Evolutionary conservation across 1,140 invertebrate genomes (phyloP), one percentile per base, ranked within the genome.

Genomic region (Lepidurus couesii): DNA sequence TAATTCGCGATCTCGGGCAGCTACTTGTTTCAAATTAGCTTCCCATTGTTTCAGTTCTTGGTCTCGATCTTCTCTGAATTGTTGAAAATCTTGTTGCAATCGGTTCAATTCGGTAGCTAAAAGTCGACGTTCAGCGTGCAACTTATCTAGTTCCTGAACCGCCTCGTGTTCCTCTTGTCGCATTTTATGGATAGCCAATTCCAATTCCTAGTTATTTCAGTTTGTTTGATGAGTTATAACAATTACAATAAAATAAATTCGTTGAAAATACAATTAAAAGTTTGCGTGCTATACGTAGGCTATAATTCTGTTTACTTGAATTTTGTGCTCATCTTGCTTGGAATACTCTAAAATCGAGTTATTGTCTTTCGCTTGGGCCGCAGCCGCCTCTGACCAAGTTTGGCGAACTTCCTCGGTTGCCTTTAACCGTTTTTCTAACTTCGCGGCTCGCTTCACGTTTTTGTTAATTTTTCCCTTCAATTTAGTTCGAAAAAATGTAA

Each of bases 31-130:
- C 53, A 65, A n/a, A 21, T 65, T 65, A 11, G 53, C 53, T 65
- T 65, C 53, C 53, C 53, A 65, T 21, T 65, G 53, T 65, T 65
- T 65, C 21, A 65, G 16, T 65, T 65, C 53, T 16, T 65, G 53
- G 13, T 65, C 13, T 5, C 53, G n/a, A 16, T 65, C 16, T 21
- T 65, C 9, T 65, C 21, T 7, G 16, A 65, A n/a, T 65, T 65
- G 53, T 16, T 9, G 4, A 21, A 65, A 65, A 16, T 65, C 53
- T 16, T 65, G 53, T 1, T 65, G 16, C 13, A 65, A 13, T 65
- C 53, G 16, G 21, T 21, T 65, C 16, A 65, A 7, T 21, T 65
- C 53, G 6, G 53, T 21, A n/a, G n/a, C 21, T 16, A 65, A 16
- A 65, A 65, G 53, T 7, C 21, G 53, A 16, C 6, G 16, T 65